Conservation (phyloP, 2,113 vertebrate genomes). For the Phrynosoma platyrhinos region DNA sequence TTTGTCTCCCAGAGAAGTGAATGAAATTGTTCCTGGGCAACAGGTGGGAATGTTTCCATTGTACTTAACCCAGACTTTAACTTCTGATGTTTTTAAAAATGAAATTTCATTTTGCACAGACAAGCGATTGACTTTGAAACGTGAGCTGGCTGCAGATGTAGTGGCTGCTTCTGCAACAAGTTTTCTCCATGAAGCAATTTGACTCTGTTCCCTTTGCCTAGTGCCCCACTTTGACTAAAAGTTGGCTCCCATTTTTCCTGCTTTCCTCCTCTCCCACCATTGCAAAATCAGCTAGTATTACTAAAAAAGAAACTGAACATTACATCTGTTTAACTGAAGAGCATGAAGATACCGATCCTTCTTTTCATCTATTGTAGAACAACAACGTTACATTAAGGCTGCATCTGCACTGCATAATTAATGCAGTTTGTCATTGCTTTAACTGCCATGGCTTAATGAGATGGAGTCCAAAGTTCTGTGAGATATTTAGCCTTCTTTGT, state of each 20-base stretch:
- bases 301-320: background rate
- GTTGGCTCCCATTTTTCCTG: too few relatives aligned
- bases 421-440: too few relatives aligned
- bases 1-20: conserved; percentile 28
- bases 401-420: too few relatives aligned
- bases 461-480: too few relatives aligned
- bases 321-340: background rate
- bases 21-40: conserved; percentile 32
- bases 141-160: background rate
- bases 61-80: conserved; percentile 37
- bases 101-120: conserved; percentile 46
- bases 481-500: too few relatives aligned
- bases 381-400: background rate
- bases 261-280: background rate
- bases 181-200: conserved; percentile 15
- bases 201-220: background rate
- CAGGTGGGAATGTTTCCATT: conserved; percentile 29
- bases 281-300: background rate
- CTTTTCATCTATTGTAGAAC: background rate
- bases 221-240: background rate
- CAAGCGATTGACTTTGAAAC: background rate
- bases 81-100: conserved; percentile 43
- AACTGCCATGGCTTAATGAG: too few relatives aligned
- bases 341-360: background rate
- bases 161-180: background rate